Evolutionary conservation across 2,888 invertebrate genomes (phyloP), one percentile per base, ranked within the genome.

Genomic region (Panorpa germanica): DNA sequence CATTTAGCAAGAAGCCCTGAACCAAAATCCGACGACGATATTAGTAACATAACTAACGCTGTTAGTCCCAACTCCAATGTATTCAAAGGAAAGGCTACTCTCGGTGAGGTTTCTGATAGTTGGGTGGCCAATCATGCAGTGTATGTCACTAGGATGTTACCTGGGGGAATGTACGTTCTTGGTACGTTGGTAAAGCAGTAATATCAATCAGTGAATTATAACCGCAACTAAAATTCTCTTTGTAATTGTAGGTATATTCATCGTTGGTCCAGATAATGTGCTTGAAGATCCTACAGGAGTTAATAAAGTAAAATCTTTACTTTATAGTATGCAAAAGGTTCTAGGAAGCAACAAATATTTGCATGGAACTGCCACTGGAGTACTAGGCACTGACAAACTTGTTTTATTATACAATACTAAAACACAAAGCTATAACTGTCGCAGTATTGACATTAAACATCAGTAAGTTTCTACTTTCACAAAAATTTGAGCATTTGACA

Each of bases 71-170:
- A 37, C 33, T 51, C 58, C 7, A 52, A 54, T 29, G 40, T 40
- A 31, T 57, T 50, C 39, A n/a, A n/a, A n/a, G 52, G 47, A 37
- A 42, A 49, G 16, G 41, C 46, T 18, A 50, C 54, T 32, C 42
- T 50, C 30, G 38, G 45, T 10, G 60, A 55, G 28, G 47, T 46
- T 21, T 54, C 63, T 14, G 57, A 55, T 40, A 59, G 55, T 28
- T 43, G 71, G 15, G 62, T 80, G 3, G 71, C 72, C 2, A 77
- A 81, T 45, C 85, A 88, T 57, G 82, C 83, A 22, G 70, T 73
- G 48, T 78, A 82, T 60, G 80, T 83, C 2, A 75, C 77, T 3
- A 68, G 83, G 52, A 88, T 90, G 86, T 57, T 90, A 36, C 82
- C 88, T 18, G 91, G 90, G 23, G 90, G 88, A 25, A 70, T 88